phyloP scores from a whole-genome alignment of 2,888 invertebrate genomes.

The Eupeodes latifasciatus region DNA sequence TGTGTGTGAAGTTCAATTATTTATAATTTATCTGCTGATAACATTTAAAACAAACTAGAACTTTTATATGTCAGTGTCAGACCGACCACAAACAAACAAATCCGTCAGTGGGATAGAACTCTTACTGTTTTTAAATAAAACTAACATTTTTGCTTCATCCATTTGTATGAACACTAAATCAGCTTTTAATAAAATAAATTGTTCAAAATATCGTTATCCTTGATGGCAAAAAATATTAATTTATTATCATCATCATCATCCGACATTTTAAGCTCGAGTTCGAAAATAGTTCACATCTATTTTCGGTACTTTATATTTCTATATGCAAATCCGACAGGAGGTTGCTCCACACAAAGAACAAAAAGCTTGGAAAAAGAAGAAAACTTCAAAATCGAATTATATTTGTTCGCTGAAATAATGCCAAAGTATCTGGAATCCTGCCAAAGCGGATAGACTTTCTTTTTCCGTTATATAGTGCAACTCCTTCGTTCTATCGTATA shows the following conservation, averaged over 20 bases:
- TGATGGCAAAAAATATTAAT: constrained; percentile 52
- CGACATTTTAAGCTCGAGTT: constrained; percentile 44
- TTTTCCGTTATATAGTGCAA: constrained; percentile 21
- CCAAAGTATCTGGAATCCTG: constrained; percentile 67
- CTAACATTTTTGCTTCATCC: neutral
- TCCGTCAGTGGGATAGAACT: no score
- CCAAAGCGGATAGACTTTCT: constrained; percentile 55
- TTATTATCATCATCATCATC: constrained; percentile 51
- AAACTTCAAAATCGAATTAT: constrained; percentile 64
- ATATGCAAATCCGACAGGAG: constrained; percentile 58
- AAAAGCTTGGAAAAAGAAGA: constrained; percentile 1
- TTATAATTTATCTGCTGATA: no score
- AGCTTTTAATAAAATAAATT: constrained; percentile 54
- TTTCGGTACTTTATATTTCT: constrained; percentile 9
- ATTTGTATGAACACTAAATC: constrained; percentile 45
- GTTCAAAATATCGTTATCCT: constrained; percentile 32
- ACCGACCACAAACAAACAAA: no score
- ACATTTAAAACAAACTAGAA: no score
- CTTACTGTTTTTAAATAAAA: neutral
- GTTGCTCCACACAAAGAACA: constrained; percentile 12
- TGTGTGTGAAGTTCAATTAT: no score
- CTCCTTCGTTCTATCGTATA: neutral
- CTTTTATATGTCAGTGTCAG: no score
- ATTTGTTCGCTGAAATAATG: constrained; percentile 66
- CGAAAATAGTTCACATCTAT: constrained; percentile 47